Conservation (phyloP, 2,113 vertebrate genomes). For the Halcyon malimbica region DNA sequence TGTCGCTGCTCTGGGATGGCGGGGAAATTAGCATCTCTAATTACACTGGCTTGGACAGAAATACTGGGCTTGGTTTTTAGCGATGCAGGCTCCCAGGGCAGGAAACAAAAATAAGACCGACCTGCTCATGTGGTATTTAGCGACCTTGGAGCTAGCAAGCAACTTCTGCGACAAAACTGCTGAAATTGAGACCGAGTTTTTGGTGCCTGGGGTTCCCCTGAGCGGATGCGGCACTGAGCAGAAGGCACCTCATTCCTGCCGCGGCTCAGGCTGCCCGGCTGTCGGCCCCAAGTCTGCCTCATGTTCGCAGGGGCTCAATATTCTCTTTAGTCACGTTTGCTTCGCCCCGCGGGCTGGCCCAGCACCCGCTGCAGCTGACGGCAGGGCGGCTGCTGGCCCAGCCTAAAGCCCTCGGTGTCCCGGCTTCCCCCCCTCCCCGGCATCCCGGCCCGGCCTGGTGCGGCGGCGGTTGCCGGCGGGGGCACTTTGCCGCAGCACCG, state of each 20-base stretch:
- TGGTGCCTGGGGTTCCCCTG: rapidly evolving
- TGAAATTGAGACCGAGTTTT: background rate
- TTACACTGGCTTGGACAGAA: background rate
- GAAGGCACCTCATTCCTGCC: rapidly evolving
- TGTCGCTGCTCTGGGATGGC: rapidly evolving
- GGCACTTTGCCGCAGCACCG: background rate
- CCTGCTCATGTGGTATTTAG: background rate
- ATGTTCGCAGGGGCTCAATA: rapidly evolving
- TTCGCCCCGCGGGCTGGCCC: rapidly evolving
- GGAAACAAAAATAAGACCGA: background rate
- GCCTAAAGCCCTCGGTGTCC: background rate
- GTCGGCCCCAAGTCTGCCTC: rapidly evolving
- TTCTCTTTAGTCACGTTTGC: rapidly evolving
- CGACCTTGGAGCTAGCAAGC: background rate
- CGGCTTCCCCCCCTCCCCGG: background rate
- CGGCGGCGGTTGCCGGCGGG: background rate
- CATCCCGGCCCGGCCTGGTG: background rate
- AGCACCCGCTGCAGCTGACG: rapidly evolving
- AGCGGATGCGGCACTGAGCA: rapidly evolving
- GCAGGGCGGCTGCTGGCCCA: background rate
- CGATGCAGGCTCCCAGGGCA: no score
- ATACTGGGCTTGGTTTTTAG: background rate
- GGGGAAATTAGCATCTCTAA: background rate
- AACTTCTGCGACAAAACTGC: background rate
- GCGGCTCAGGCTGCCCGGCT: background rate